Conservation (phyloP, 2,113 vertebrate species). For the Aegotheles bennettii region DNA sequence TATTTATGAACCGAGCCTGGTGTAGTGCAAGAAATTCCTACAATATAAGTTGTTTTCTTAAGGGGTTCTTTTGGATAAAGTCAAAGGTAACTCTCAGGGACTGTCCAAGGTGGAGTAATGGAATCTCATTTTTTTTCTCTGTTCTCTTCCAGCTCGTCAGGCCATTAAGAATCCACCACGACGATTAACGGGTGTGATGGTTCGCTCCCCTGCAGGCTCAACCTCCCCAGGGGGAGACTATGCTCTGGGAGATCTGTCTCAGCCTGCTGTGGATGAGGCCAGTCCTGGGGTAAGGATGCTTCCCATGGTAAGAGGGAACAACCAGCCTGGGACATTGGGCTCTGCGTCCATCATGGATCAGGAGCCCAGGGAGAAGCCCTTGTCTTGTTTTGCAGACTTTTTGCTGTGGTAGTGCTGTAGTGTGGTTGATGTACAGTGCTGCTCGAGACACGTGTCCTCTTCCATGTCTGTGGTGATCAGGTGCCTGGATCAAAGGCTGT, state of each 20-base stretch:
- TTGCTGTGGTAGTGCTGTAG: neutral
- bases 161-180: slow-evolving; percentile 92
- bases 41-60: neutral
- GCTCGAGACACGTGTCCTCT: neutral
- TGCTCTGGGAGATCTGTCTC: slow-evolving; percentile 78
- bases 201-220: slow-evolving; percentile 88
- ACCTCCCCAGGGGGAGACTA: slow-evolving; percentile 87
- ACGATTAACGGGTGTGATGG: slow-evolving; percentile 85
- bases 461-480: neutral
- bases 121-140: neutral
- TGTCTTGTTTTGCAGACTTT: neutral
- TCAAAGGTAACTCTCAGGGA: neutral
- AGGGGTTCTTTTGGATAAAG: neutral
- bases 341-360: neutral
- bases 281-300: slow-evolving; percentile 75
- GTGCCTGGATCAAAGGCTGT: neutral
- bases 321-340: neutral
- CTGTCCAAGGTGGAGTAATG: neutral
- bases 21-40: neutral
- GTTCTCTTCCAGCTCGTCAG: slow-evolving; percentile 83
- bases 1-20: neutral
- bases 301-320: neutral
- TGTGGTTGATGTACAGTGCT: slow-evolving; percentile 23
- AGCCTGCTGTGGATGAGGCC: slow-evolving; percentile 78
- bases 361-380: neutral